Base-by-base conservation (phyloP, 2,888 invertebrate genomes). In the Brachyopa scutellaris region DNA sequence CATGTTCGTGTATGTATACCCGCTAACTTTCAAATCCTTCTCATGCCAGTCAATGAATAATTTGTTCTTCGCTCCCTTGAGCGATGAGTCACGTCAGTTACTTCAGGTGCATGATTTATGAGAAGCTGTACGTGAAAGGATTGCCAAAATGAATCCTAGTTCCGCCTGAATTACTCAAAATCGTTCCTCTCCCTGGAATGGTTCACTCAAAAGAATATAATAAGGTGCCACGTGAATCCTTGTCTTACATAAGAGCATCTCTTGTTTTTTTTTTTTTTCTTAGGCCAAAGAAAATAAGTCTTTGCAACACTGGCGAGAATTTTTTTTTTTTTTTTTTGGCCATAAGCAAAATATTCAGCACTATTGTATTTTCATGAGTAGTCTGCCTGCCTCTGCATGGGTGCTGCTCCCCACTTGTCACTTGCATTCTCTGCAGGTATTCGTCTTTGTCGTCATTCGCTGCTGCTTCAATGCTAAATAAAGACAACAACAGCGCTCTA, bases 71-170 rank as follows among this genome's bases (percentile, higher is more conserved):
- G 7, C 21, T 49, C 42, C 33, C 62, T 17, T 38, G 23, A 38
- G 33, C 59, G 19, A 69, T 55, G 45, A 59, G 64, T 64, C 53
- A 82, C 80, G 80, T 77, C 77, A 66, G 66, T 61, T 53, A 61
- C 66, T 61, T 77, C 59, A 82, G 82, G 82, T 82, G 82, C 77
- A 82, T 77, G 82, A 77, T 82, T 77, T 66, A 77, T 77, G 59
- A 61, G 66, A 72, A 66, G 53, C 55, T 29, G 42, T 66, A 82
- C 76, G 82, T 82, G 82, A 64, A 61, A 62, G 47, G 76, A 76
- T 55, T 82, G 23, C 19, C 19, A 3, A 76, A 70, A 49, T 49
- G 26, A 49, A 36, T 74, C 9, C 21, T 33, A 53, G 15, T 72
- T 66, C 57, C 11, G 15, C 26, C 29, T 13, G 55, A 73, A 73